These are phyloP conservation scores for Parazoanthus swiftii DNA, from an alignment of 92 coral and sea anemone species.

Conservation along the genomic window DNA sequence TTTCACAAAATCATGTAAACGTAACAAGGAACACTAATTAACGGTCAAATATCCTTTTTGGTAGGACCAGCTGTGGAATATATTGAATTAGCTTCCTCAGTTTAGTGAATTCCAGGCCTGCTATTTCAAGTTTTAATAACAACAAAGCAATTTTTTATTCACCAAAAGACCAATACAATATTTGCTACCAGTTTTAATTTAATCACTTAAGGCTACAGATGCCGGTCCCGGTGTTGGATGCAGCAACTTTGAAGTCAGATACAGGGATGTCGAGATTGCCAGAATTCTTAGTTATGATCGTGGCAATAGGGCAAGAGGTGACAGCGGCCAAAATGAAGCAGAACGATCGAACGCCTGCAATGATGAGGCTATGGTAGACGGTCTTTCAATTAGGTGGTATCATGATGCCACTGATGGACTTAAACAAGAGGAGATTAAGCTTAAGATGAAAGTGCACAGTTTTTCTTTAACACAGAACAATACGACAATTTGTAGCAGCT, in stretches of 20 bases:
- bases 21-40: no score
- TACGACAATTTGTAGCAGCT: constrained; percentile 25
- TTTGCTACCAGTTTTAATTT: no score
- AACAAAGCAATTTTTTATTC: neutral
- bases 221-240: constrained; percentile 60
- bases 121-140: no score
- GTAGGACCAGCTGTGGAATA: no score
- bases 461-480: constrained; percentile 41
- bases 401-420: constrained; percentile 51
- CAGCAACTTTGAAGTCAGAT: constrained; percentile 42
- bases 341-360: constrained; percentile 62
- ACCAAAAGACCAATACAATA: constrained; percentile 18
- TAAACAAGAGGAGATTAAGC: constrained; percentile 43
- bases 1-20: no score
- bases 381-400: constrained; percentile 50
- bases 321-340: constrained; percentile 67
- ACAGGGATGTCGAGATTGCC: constrained; percentile 55
- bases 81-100: no score
- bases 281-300: constrained; percentile 58
- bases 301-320: constrained; percentile 45
- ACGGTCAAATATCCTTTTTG: no score
- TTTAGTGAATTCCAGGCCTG: no score
- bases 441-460: constrained; percentile 15
- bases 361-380: constrained; percentile 57
- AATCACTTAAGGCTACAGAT: constrained; percentile 40